Evolutionary conservation across 2,888 invertebrate genomes (phyloP), one percentile per base, ranked within the genome.

Genomic region (Perizoma flavofasciatum): DNA sequence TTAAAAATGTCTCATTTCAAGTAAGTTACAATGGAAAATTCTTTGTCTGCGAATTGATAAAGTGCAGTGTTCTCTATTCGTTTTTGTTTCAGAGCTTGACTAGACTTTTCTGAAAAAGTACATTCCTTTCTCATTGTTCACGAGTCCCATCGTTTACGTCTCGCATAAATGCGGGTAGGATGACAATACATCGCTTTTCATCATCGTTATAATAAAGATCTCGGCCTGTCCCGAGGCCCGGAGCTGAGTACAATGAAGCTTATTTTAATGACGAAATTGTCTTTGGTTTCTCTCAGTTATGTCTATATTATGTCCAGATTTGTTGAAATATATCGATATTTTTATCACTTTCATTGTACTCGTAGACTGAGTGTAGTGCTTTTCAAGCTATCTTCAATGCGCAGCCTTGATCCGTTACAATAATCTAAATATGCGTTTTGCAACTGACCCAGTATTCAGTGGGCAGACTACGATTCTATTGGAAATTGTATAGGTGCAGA

Each of bases 201-300:
- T 52, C 52, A 52, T 45, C 45, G 37, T 39, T 35, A 45, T 52
- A 52, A 52, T 45, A 22, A 37, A 52, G 52, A 43, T n/a, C 44
- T 45, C 52, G 41, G 33, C 33, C 33, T 22, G 52, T 37, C 22
- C 10, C n/a, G 9, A 33, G 5, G 43, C 11, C 43, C 11, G 9
- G 43, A 8, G 4, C 32, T 32, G 7, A 5, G 32, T 8, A 53
- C 33, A 53, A 53, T 53, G 32, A 37, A n/a, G 35, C 11, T 37
- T 32, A 35, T 44, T 37, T 51, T 39, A 53, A 46, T 53, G 46
- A 53, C 33, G 39, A 46, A 40, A 22, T 53, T 32, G 33, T 53
- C 11, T 6, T 22, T 22, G 22, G 41, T 33, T 9, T 6, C 5
- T 50, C 32, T 9, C 22, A 22, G 22, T 22, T 2, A 22, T 22